Evolutionary conservation across 2,888 invertebrate species (phyloP), one percentile per base, ranked within the genome.

Genomic region (Tanypteryx hageni): DNA sequence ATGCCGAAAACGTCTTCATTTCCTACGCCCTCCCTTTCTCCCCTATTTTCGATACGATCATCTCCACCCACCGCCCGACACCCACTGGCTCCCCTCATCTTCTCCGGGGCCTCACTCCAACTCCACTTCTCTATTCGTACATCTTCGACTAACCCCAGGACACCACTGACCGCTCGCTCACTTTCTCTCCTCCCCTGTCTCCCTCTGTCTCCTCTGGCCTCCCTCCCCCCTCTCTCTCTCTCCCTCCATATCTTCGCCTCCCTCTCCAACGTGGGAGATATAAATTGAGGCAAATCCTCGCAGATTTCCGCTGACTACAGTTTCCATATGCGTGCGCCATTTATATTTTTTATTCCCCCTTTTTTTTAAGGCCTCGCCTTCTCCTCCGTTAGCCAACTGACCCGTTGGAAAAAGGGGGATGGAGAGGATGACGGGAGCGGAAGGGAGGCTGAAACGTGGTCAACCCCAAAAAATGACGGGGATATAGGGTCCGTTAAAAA

Each of bases 301-400:
- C 86, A 86, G 61, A 86, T 61, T 61, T 85, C 76, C 85, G 85
- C 85, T 85, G 85, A 85, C 85, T 58, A 22, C 58, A n/a, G 85
- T 85, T 85, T 85, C 31, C 86, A 86, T 86, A 27, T 61, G 27
- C 61, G 22, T 9, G 27, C 11, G 76, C 76, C 76, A 76, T 76
- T 76, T 76, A 14, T 27, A 76, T 76, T 76, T 76, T 76, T 76
- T 76, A 27, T 76, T 27, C 27, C 14, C 22, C 76, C 22, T 27
- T 76, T 76, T 76, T 64, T 68, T 27, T 76, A 76, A 76, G 76
- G 76, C 22, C 27, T 76, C 76, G n/a, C n/a, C n/a, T n/a, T n/a
- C n/a, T 27, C 76, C 27, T 22, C 76, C 22, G 8, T 76, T 76
- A 76, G 76, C 13, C 76, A 27, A 22, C 22, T 76, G 76, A 76